phyloP scores from a whole-genome alignment of 2,888 invertebrate species.

The Ecdyonurus torrentis region DNA sequence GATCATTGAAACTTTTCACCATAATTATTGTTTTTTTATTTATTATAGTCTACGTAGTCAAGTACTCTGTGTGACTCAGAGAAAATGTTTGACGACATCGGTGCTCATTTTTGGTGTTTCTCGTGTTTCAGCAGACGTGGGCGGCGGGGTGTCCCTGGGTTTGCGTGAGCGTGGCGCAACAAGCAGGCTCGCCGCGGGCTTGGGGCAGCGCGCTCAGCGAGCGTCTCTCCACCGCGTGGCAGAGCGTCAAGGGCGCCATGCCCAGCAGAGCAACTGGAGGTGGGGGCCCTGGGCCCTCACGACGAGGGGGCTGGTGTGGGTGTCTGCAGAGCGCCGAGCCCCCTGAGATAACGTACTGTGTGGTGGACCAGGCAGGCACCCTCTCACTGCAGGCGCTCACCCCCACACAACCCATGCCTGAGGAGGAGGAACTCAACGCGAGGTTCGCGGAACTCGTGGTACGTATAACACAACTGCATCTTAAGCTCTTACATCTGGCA shows the following conservation, averaged over 20 bases:
- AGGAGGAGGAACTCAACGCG: conserved; percentile 77
- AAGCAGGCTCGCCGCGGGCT: not conserved
- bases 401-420: conserved; percentile 86
- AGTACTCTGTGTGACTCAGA: no score
- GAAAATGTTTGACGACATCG: no score
- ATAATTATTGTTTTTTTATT: no score
- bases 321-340: conserved; percentile 71
- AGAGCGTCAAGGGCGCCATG: not conserved
- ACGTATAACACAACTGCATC: no score
- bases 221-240: not conserved
- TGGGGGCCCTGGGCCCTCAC: not conserved
- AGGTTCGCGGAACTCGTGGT: conserved; percentile 91
- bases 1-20: no score
- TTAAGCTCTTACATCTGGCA: no score
- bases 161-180: not conserved
- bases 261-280: not conserved
- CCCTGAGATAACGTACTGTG: conserved; percentile 88
- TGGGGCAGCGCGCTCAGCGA: not conserved
- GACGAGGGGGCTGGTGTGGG: not conserved
- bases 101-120: no score
- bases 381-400: conserved; percentile 76
- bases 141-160: not conserved
- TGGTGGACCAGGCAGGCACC: conserved; percentile 76
- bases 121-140: conserved; percentile 1
- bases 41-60: no score